These are phyloP conservation scores for Triplophysa rosa DNA, from an alignment of 2,113 vertebrate genomes.

Conservation along the genomic window DNA sequence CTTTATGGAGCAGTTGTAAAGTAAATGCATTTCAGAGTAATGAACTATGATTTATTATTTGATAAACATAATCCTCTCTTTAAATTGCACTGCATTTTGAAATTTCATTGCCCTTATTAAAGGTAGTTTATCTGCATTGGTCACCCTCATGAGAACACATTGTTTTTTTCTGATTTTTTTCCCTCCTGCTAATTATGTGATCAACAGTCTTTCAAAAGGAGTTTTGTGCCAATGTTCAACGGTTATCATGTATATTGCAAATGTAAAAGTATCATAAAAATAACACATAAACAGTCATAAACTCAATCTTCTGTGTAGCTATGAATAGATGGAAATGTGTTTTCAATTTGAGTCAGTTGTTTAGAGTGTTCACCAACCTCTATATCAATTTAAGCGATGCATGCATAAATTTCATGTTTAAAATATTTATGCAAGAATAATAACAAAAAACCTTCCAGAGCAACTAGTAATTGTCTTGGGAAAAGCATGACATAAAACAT, in stretches of 20 bases:
- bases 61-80: neutral
- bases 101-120: neutral
- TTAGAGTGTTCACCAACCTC: neutral
- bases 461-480: too few relatives aligned
- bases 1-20: neutral
- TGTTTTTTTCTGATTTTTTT: neutral
- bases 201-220: neutral
- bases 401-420: constrained; percentile 32
- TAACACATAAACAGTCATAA: neutral
- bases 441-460: too few relatives aligned
- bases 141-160: neutral
- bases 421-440: neutral
- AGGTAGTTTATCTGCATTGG: neutral
- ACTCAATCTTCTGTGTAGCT: neutral
- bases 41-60: neutral
- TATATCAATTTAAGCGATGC: constrained; percentile 34
- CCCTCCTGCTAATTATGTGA: neutral
- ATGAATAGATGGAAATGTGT: constrained; percentile 38
- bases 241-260: neutral
- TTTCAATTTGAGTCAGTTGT: constrained; percentile 45
- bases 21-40: neutral
- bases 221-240: neutral
- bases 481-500: too few relatives aligned
- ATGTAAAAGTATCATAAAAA: constrained; percentile 28
- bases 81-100: neutral